These are phyloP conservation scores for Sebastes iracundus DNA, from an alignment of 2,797 vertebrate species.

Conservation along the genomic window DNA sequence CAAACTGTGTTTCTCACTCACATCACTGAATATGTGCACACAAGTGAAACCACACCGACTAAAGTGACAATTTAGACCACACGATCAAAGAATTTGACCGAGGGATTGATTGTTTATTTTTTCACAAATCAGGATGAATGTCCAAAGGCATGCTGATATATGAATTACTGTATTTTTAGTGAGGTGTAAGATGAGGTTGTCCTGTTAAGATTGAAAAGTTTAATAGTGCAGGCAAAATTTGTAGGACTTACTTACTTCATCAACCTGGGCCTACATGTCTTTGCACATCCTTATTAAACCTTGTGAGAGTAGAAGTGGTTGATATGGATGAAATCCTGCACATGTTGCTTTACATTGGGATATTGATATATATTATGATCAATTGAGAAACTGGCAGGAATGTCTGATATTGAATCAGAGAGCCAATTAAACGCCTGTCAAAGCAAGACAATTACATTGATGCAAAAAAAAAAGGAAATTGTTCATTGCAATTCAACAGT, in stretches of 20 bases:
- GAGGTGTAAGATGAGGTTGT: not conserved
- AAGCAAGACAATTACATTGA: no score
- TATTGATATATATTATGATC: not conserved
- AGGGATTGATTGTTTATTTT: not conserved
- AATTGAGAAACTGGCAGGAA: not conserved
- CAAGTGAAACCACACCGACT: not conserved
- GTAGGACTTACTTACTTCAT: not conserved
- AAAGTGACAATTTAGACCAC: not conserved
- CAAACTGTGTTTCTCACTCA: not conserved
- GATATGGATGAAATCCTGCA: no score
- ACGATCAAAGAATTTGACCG: not conserved
- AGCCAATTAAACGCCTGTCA: no score
- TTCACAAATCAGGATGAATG: not conserved
- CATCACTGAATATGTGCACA: not conserved
- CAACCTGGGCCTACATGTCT: not conserved
- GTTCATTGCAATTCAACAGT: not conserved
- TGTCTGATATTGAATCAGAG: not conserved
- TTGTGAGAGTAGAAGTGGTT: not conserved
- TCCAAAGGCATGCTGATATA: conserved; percentile 3
- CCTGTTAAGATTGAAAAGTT: not conserved
- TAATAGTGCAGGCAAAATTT: not conserved
- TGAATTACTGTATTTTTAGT: not conserved
- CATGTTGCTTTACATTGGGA: not conserved
- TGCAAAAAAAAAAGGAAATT: not conserved
- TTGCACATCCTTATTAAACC: not conserved